These are phyloP conservation scores for Zenarchopterus dispar DNA, from an alignment of 2,797 vertebrate species.

Conservation along the genomic window DNA sequence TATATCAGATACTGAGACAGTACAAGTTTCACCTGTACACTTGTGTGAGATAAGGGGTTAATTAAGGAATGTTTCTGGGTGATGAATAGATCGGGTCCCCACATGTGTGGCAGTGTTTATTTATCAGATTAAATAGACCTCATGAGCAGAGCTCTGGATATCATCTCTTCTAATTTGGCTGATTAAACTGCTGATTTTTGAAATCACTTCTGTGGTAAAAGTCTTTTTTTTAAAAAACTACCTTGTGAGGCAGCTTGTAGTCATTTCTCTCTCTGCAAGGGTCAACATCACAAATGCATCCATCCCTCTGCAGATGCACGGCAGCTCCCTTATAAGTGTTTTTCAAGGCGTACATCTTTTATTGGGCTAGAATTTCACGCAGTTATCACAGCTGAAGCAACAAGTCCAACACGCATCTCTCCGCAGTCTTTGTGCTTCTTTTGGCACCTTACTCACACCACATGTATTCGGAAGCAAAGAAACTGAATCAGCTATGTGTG, in stretches of 20 bases:
- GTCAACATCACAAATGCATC: constrained; percentile 18
- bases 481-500: constrained; percentile 54
- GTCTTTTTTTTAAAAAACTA: constrained; percentile 13
- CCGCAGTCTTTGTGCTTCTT: constrained; percentile 22
- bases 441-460: constrained; percentile 17
- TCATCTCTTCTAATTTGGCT: background rate
- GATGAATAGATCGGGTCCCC: background rate
- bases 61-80: background rate
- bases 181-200: constrained; percentile 5
- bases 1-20: no score
- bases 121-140: constrained; percentile 8
- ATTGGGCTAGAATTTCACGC: constrained; percentile 10
- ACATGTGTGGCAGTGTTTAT: background rate
- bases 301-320: background rate
- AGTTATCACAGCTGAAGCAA: constrained; percentile 37
- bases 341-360: constrained; percentile 32
- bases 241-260: no score
- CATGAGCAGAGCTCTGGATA: constrained; percentile 2
- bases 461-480: constrained; percentile 31
- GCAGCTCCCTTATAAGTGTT: constrained; percentile 17
- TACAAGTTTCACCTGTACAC: background rate
- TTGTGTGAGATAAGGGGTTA: background rate
- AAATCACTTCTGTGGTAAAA: constrained; percentile 1
- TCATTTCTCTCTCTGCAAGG: constrained; percentile 15
- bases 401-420: constrained; percentile 27